Base-by-base conservation (phyloP, 2,113 vertebrate species). In the Archocentrus centrarchus region DNA sequence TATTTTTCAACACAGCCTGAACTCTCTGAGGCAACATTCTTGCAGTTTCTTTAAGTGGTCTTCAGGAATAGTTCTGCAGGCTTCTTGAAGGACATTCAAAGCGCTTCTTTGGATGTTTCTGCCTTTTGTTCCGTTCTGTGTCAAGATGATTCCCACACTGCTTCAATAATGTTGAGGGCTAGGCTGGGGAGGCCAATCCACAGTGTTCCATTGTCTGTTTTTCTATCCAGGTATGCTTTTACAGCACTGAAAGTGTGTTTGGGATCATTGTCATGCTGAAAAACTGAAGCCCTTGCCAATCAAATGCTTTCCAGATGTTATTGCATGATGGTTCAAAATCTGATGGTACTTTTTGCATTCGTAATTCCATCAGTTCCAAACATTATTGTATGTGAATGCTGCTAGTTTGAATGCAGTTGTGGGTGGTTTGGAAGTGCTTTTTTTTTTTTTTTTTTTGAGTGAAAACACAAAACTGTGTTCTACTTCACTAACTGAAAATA, bases 361-460 rank as follows among this genome's bases (percentile, higher is more conserved):
- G 13, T 66, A 66, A 44, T 66, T 66, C 0, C 37, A 37, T 37
- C 8, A 44, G 63, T 66, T 66, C 24, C 24, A 27, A 27, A 78
- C 20, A 20, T 39, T 50, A 17, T 39, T 57, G n/a, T 44, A 62
- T 60, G 59, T 73, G 57, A 75, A 37, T 81, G 77, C 20, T 63
- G 57, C 81, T 84, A 85, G 87, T 58, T 11, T 55, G 20, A 53
- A 83, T 87, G 77, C 3, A 44, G 3, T 68, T 64, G 53, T 79
- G 70, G 47, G 17, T 39, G 15, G 75, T 58, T 84, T 84, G 35
- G 14, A 75, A 37, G 24, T 64, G 37, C 27, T 41, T 77, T 62
- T 37, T 61, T 3, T 11, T 18, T 53, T 83, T 62, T 7, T n/a
- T 7, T 18, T n/a, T 14, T 58, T 7, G 55, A 60, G 53, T 64